Base-by-base conservation (phyloP, 2,113 vertebrate species). In the Hypocryptadius cinnamomeus region DNA sequence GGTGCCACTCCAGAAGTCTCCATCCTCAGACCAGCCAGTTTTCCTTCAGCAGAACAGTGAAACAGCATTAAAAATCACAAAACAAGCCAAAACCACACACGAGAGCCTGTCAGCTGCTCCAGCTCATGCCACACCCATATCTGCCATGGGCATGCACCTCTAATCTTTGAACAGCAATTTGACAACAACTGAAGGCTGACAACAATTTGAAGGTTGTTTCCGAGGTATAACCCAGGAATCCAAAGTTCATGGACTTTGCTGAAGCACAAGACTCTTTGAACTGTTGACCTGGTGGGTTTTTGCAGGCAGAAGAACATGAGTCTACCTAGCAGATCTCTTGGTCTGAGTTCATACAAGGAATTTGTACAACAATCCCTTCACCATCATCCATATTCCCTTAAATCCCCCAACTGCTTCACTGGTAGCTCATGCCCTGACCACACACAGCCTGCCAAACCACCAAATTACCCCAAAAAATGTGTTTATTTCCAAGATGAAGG, bases 401-500 rank as follows among this genome's bases (percentile, higher is more conserved):
- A 88, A 17, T 1, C 7, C 4, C 8, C 7, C 21, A 3, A 1
- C 3, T 44, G n/a, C 31, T 31, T 21, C 4, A 21, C 37, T 39
- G 31, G 10, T 17, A 87, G 79, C 39, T 85, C 50, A 11, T 7
- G 23, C 25, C 54, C 59, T 48, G 51, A n/a, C 13, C 37, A 81
- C 31, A 33, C 1, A 3, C 3, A 42, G 69, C 39, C n/a, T 50
- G 33, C 50, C 18, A 85, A 89, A 65, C 20, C 44, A 24, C 15
- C 0, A 0, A 10, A 30, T 17, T 50, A 33, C 30, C 18, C 6
- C 7, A n/a, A 37, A 5, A 33, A 57, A 28, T 0, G 14, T 17
- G 27, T 39, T 71, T 68, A 42, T 53, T 79, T 82, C 13, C 47
- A 45, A 70, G 24, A 35, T 24, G 30, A 54, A 63, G 70, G 54